Conservation (phyloP, 2,797 vertebrate genomes). For the Chrysolophus pictus region DNA sequence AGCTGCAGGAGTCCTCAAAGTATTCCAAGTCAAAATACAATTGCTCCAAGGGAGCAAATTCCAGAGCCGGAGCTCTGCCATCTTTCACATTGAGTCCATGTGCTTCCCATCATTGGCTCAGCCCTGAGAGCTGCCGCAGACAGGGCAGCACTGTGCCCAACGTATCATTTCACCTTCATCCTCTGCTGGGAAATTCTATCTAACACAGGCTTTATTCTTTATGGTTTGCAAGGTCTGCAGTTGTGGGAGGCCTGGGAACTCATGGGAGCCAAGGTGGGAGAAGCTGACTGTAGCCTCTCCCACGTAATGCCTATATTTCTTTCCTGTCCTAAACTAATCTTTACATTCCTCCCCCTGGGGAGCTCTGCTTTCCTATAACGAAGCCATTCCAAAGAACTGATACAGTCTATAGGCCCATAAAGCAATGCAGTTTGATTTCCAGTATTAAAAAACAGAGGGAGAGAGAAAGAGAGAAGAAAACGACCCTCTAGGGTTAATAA, state of each 20-base stretch:
- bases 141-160: background rate
- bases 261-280: background rate
- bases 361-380: background rate
- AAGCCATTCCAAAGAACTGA: background rate
- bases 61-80: background rate
- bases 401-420: background rate
- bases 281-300: background rate
- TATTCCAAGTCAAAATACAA: conserved; percentile 28
- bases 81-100: background rate
- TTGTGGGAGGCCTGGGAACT: background rate
- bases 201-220: background rate
- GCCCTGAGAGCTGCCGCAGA: background rate
- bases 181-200: background rate
- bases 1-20: conserved; percentile 22
- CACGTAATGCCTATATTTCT: background rate
- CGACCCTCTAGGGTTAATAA: background rate
- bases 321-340: background rate
- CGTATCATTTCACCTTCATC: background rate
- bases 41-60: background rate
- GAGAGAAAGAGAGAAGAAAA: background rate
- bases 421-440: background rate
- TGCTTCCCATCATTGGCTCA: background rate
- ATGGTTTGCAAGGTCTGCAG: background rate
- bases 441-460: background rate
- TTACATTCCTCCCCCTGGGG: background rate